Evolutionary conservation across 2,797 vertebrate genomes (phyloP).

Genomic region (Zalophus californianus): DNA sequence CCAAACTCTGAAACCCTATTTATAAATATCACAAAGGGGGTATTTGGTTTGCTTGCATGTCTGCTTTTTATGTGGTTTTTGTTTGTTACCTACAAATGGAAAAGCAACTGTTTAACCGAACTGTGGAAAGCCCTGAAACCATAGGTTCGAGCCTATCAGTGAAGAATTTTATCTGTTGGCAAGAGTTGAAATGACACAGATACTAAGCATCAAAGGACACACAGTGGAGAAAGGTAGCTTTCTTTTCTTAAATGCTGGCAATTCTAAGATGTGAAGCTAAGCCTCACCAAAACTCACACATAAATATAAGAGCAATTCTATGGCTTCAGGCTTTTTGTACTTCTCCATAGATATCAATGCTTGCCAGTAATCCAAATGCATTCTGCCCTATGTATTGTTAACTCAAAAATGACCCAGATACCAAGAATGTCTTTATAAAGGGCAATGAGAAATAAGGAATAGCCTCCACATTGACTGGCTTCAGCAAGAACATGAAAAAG

Average conservation of each 20-base stretch:
- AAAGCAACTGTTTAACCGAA: constrained; percentile 28
- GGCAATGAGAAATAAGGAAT: not conserved
- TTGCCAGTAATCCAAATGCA: constrained; percentile 7
- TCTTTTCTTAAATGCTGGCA: constrained; percentile 39
- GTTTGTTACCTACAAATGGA: not conserved
- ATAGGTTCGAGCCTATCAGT: not conserved
- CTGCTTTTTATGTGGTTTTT: not conserved
- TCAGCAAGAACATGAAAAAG: not conserved
- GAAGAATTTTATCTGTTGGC: constrained; percentile 9
- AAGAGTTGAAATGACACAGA: constrained; percentile 36
- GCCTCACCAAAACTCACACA: not conserved
- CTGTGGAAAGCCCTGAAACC: constrained; percentile 5
- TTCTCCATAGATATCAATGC: not conserved
- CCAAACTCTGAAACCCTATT: constrained; percentile 44
- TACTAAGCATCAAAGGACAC: not conserved
- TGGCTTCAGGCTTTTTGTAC: not conserved
- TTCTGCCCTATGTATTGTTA: not conserved
- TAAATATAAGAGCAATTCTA: constrained; percentile 22
- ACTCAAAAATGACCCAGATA: not conserved
- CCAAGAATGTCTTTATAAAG: not conserved
- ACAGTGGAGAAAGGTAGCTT: not conserved
- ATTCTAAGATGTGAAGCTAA: not conserved
- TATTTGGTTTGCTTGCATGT: not conserved
- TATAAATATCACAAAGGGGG: not conserved
- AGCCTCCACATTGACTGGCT: not conserved